Evolutionary conservation across 2,888 invertebrate species (phyloP).

Genomic region (Pharmacophagus antenor): DNA sequence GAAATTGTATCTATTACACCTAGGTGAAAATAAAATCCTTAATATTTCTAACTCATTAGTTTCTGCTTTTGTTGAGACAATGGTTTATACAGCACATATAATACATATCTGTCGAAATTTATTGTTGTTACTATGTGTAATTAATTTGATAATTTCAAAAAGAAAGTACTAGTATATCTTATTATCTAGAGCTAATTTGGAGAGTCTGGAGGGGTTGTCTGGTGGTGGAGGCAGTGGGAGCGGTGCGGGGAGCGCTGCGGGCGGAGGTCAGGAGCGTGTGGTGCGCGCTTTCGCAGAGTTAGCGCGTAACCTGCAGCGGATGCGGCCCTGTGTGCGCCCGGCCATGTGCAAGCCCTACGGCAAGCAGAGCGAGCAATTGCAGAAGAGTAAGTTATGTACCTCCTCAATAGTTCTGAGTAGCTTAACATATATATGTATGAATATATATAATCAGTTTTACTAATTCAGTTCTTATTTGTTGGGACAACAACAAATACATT

Average conservation of each 20-base stretch:
- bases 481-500: no score
- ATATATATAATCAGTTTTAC: not conserved
- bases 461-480: not conserved
- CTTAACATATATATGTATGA: not conserved
- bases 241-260: slow-evolving; percentile 75
- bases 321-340: slow-evolving; percentile 93
- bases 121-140: no score
- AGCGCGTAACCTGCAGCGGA: slow-evolving; percentile 93
- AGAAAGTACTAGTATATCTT: not conserved
- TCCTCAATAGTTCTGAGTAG: no score
- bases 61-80: no score
- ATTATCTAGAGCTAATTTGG: slow-evolving; percentile 82
- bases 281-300: slow-evolving; percentile 92
- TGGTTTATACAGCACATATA: no score
- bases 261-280: slow-evolving; percentile 90
- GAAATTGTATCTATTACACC: no score
- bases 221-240: slow-evolving; percentile 84
- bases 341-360: slow-evolving; percentile 96
- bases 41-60: no score
- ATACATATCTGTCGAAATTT: no score
- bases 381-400: slow-evolving; percentile 84
- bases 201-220: slow-evolving; percentile 85
- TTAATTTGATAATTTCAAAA: not conserved
- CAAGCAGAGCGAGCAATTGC: slow-evolving; percentile 92
- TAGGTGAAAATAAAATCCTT: no score